Evolutionary conservation across 2,113 vertebrate genomes (phyloP).

Genomic region (Clarias magur): DNA sequence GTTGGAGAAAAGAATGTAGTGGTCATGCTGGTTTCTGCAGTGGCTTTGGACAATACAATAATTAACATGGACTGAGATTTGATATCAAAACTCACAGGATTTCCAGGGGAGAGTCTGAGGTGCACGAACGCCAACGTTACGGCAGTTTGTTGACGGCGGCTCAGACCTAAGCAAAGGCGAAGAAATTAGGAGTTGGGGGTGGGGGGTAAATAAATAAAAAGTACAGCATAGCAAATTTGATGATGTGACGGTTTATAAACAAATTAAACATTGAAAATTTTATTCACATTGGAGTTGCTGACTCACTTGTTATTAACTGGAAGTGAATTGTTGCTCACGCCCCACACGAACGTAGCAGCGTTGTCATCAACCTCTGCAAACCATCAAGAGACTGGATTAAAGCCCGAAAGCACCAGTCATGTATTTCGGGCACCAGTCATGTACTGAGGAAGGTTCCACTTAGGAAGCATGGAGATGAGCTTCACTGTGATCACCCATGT

Average conservation of each 20-base stretch:
- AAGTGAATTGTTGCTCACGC: slow-evolving; percentile 35
- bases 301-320: slow-evolving; percentile 36
- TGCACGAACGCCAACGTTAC: slow-evolving; percentile 33
- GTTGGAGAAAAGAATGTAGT: neutral
- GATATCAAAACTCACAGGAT: neutral
- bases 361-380: slow-evolving; percentile 60
- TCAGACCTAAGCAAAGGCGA: slow-evolving; percentile 36
- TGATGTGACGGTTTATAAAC: neutral
- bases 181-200: too few species aligned
- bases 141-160: slow-evolving; percentile 33
- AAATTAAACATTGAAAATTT: neutral
- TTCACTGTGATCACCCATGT: too few species aligned
- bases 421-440: too few species aligned
- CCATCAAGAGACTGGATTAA: neutral
- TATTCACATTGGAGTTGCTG: neutral
- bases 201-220: neutral
- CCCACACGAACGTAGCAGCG: slow-evolving; percentile 63
- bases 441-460: too few species aligned
- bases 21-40: too few species aligned
- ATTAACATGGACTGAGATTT: neutral
- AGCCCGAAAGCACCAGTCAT: neutral
- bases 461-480: too few species aligned
- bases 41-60: neutral
- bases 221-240: neutral
- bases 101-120: slow-evolving; percentile 64